Evolutionary conservation across 1,140 invertebrate genomes (phyloP).

Genomic region (Asobara japonica): DNA sequence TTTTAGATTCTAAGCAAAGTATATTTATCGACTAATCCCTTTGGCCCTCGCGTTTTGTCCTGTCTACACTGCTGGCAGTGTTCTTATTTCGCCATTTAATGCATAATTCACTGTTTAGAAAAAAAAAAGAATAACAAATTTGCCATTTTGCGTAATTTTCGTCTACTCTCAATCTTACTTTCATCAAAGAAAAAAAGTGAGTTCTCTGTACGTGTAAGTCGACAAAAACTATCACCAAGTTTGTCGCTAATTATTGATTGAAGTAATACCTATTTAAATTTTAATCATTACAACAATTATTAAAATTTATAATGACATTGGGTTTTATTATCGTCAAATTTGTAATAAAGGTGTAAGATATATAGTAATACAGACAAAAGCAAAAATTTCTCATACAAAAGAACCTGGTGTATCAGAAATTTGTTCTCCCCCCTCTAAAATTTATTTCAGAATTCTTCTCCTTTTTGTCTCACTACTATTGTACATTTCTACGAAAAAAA

Average conservation of each 20-base stretch:
- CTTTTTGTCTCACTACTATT: neutral
- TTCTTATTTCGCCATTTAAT: constrained; percentile 27
- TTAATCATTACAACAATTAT: neutral
- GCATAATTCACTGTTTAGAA: neutral
- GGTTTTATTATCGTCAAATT: neutral
- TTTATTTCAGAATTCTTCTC: neutral
- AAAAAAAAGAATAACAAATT: constrained; percentile 4
- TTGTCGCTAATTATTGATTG: neutral
- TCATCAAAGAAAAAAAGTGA: neutral
- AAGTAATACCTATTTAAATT: constrained; percentile 15
- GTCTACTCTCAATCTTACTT: neutral
- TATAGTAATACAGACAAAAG: neutral
- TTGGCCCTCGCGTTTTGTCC: constrained; percentile 18
- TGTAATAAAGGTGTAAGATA: constrained; percentile 17
- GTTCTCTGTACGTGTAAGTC: neutral
- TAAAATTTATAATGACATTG: constrained; percentile 12
- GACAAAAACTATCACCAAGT: neutral
- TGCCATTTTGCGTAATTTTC: neutral
- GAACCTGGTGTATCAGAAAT: neutral
- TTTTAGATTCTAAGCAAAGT: neutral
- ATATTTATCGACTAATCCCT: neutral
- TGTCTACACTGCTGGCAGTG: constrained; percentile 53
- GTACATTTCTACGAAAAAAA: constrained; percentile 4
- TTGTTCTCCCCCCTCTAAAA: neutral
- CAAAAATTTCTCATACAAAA: neutral